Base-by-base conservation (phyloP, 2,888 invertebrate species). In the Apamea crenata region DNA sequence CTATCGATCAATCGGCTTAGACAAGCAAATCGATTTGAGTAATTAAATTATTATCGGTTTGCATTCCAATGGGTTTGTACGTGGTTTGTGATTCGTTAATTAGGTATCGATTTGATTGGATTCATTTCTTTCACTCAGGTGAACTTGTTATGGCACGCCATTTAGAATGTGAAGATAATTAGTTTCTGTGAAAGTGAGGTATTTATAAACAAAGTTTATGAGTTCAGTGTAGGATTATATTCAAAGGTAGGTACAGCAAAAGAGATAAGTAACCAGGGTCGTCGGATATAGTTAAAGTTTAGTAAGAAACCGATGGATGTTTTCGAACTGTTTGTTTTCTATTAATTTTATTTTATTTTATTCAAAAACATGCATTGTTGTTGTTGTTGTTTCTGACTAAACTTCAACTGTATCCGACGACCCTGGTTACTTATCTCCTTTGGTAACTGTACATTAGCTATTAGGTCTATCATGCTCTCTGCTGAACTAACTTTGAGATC, bases 21-120 rank as follows among this genome's bases (percentile, higher is more conserved):
- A 74, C 78, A 84, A 87, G 74, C 77, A 74, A 74, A 81, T 78
- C 85, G 76, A 84, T 86, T 77, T 59, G 65, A 67, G 59, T 81
- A 71, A 84, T 86, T 81, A 71, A 81, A 87, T 87, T 80, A 87
- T 70, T 70, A 87, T 78, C 53, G 78, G 84, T 80, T 80, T 74
- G 69, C 74, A 65, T 76, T 74, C 53, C 69, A 71, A 80, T 84
- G 61, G 21, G 50, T 79, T 74, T 71, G 73, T 76, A 71, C 74
- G 67, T 82, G 83, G 74, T 83, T 76, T 74, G 70, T 74, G 63
- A 78, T 80, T 81, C 50, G 78, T 67, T 81, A 84, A 84, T 78
- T 76, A 84, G 72, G 40, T 78, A 80, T 71, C 76, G 61, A 78
- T 84, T 80, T 74, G 50, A 84, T 78, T 78, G 56, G 53, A 18